A percentile compares a stretch with the other conserved stretches of the same genome.
Evolutionary conservation across 1,140 invertebrate genomes (phyloP).

Genomic region (Leptoteleia sp.): DNA sequence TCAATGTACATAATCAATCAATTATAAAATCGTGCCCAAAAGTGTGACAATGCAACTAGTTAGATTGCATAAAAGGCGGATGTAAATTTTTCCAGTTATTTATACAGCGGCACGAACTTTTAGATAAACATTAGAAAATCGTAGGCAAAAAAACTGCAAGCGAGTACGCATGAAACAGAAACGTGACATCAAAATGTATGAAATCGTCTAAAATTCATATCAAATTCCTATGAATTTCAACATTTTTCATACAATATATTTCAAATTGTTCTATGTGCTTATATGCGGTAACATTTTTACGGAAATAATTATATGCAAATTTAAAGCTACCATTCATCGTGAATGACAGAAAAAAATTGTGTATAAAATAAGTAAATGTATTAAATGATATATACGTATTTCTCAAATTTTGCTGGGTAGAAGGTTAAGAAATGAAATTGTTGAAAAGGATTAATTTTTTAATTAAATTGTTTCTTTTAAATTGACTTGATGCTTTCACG

Average conservation of each 20-base stretch:
- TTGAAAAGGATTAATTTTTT: background rate
- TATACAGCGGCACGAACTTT: background rate
- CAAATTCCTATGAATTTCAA: slow-evolving; percentile 23
- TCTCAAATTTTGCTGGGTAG: no score
- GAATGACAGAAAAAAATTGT: no score
- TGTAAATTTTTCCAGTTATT: no score
- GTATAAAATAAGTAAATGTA: no score
- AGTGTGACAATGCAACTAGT: no score
- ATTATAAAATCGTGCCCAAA: no score
- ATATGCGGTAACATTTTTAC: slow-evolving; percentile 8
- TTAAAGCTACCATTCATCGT: background rate
- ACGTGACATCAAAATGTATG: slow-evolving; percentile 27
- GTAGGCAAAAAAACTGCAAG: background rate
- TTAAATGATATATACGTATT: no score
- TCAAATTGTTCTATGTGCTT: slow-evolving; percentile 16
- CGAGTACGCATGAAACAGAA: slow-evolving; percentile 1
- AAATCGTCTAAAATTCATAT: slow-evolving; percentile 30
- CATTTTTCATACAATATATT: slow-evolving; percentile 18
- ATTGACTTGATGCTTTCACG: background rate
- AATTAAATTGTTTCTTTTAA: background rate
- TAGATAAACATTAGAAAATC: slow-evolving; percentile 7
- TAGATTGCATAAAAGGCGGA: no score
- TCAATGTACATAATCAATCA: no score
- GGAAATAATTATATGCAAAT: slow-evolving; percentile 2
- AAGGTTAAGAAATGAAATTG: no score